Percentiles rank a stretch among this genome's conserved stretches.
Conservation (phyloP, 2,797 vertebrate genomes). For the Anas flavirostris region DNA sequence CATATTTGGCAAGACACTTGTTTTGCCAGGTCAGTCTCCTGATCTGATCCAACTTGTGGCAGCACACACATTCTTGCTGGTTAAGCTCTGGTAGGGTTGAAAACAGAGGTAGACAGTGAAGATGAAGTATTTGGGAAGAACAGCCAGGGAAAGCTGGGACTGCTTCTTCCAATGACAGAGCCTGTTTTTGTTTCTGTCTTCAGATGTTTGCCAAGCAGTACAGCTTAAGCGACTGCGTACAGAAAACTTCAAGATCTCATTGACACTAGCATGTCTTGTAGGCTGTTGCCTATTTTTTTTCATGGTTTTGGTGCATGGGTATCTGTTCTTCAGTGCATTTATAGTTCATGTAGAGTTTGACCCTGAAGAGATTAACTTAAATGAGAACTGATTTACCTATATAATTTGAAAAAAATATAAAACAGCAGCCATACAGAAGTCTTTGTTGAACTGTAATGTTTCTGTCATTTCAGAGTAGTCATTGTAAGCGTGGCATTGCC, state of each 20-base stretch:
- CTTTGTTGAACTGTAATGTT: neutral
- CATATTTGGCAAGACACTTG: neutral
- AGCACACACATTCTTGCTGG: neutral
- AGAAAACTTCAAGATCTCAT: neutral
- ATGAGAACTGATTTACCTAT: neutral
- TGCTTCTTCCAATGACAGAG: rapidly evolving
- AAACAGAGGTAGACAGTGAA: neutral
- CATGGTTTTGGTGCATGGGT: neutral
- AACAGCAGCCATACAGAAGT: neutral
- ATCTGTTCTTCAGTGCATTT: neutral
- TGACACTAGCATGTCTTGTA: neutral
- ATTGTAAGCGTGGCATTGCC: neutral
- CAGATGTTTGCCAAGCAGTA: neutral
- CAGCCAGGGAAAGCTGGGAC: neutral
- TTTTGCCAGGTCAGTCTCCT: neutral
- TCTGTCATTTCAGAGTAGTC: neutral
- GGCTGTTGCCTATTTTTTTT: neutral
- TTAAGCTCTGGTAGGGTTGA: neutral
- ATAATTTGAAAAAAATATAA: neutral
- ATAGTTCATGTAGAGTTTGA: neutral
- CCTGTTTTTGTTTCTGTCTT: neutral
- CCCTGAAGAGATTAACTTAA: neutral
- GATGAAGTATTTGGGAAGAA: neutral
- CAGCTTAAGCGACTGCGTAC: neutral
- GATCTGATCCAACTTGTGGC: neutral